Evolutionary conservation across 35 echinoderm and acorn worm genomes (phyloP), one percentile per base, ranked within the genome.

Genomic region (Ptychodera flava): DNA sequence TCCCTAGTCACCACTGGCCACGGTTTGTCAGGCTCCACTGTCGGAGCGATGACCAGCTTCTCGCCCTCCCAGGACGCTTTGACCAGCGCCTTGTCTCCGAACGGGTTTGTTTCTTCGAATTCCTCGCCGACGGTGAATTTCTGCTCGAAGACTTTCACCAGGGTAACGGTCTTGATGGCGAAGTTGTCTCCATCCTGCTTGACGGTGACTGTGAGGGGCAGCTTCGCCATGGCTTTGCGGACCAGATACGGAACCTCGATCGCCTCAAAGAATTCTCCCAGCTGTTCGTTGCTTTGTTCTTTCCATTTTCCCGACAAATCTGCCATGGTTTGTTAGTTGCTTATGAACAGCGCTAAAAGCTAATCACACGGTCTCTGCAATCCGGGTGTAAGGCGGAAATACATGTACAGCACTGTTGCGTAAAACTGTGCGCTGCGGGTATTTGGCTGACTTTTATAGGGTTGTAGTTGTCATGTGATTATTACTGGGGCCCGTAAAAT

Each of bases 121-220:
- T 64, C 37, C 30, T 52, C 35, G n/a, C 88, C 88, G 78, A 90
- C 83, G 33, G 75, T 31, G 77, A 78, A 90, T 33, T 75, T 78
- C 28, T 84, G 33, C 35, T 90, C 84, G 22, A 83, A 80, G 37
- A 31, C 45, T 38, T 77, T 85, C 29, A 38, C 88, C 76, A 77
- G 84, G 15, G 34, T 33, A 31, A 88, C 80, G 0, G 93, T 92
- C 38, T 35, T 90, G 88, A 95, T 92, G 33, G 34, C 78, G 80
- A 95, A 85, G 81, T 76, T 90, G 81, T 95, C 91, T 29, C 93
- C 93, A 36, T 84, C 87, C 77, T 92, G 86, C 1, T 38, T n/a
- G 33, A 95, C 92, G 34, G 84, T 88, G n/a, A 92, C 88, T 27
- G 93, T 95, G 16, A 88, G 86, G 33, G 86, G 79, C 45, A 87